These are phyloP conservation scores for Caradrina clavipalpis DNA, from an alignment of 2,888 invertebrate genomes.

Conservation along the genomic window DNA sequence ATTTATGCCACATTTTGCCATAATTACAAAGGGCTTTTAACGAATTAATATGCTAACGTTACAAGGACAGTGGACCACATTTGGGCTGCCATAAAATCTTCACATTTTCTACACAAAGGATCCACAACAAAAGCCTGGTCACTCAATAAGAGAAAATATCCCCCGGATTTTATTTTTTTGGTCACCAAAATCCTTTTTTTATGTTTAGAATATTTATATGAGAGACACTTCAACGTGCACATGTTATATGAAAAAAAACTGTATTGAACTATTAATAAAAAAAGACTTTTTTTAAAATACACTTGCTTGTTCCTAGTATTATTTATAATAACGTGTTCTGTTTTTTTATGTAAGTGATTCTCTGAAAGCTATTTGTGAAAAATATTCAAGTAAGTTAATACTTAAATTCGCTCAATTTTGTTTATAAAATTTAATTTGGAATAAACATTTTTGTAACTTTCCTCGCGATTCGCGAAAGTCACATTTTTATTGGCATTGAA, in stretches of 20 bases:
- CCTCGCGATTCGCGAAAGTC: too few species aligned
- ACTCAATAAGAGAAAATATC: constrained; percentile 69
- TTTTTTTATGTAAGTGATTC: too few species aligned
- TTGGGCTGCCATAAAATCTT: constrained; percentile 65
- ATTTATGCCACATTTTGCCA: constrained; percentile 17
- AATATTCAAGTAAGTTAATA: too few species aligned
- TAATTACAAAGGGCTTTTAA: constrained; percentile 40
- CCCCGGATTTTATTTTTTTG: constrained; percentile 55
- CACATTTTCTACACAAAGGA: constrained; percentile 67
- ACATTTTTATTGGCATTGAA: too few species aligned
- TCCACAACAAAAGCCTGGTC: constrained; percentile 64
- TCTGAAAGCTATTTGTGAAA: too few species aligned
- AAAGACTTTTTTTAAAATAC: too few species aligned
- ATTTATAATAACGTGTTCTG: too few species aligned
- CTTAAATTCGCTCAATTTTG: too few species aligned
- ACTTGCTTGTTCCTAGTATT: too few species aligned
- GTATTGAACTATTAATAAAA: too few species aligned
- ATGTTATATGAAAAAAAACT: background rate
- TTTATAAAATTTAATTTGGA: too few species aligned
- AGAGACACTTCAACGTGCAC: background rate
- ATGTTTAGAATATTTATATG: constrained; percentile 22
- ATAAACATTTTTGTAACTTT: too few species aligned
- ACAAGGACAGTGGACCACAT: constrained; percentile 40
- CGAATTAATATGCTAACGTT: constrained; percentile 43
- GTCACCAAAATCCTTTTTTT: constrained; percentile 46